phyloP scores from a whole-genome alignment of 2,113 vertebrate genomes.

The Scolopax mira region DNA sequence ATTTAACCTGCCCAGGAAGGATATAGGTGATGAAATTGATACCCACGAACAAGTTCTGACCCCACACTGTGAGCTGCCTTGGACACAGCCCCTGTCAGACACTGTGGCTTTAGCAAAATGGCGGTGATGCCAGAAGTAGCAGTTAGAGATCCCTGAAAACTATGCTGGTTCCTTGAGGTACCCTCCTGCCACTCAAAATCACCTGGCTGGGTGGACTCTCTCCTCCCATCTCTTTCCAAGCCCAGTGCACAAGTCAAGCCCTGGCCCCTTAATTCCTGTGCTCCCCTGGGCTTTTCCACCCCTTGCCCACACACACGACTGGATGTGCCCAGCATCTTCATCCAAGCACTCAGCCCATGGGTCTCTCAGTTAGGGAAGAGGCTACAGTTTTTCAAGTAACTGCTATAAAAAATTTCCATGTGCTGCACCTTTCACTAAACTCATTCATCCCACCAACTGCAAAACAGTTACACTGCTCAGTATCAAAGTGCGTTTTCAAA shows the following conservation, averaged over 20 bases:
- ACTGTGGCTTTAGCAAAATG: background rate
- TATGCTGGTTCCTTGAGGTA: background rate
- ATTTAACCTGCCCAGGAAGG: background rate
- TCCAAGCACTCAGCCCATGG: background rate
- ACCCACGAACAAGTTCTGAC: background rate
- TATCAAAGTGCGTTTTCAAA: background rate
- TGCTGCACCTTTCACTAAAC: background rate
- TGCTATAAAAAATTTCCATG: background rate
- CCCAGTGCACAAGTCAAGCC: accelerated
- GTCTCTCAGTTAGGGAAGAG: background rate
- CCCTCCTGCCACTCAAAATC: background rate
- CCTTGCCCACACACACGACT: accelerated
- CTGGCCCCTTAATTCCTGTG: background rate
- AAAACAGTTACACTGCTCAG: background rate
- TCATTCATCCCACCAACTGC: background rate
- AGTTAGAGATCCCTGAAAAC: background rate
- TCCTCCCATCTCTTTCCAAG: background rate
- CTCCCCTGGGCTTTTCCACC: background rate
- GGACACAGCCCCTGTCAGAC: background rate
- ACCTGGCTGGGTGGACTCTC: background rate
- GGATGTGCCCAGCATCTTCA: accelerated
- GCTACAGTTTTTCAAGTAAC: background rate
- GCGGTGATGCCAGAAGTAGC: background rate
- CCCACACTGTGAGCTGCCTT: background rate
- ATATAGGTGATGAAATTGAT: background rate